Evolutionary conservation across 2,888 invertebrate species (phyloP), one percentile per base, ranked within the genome.

Genomic region (Pollenia labialis): DNA sequence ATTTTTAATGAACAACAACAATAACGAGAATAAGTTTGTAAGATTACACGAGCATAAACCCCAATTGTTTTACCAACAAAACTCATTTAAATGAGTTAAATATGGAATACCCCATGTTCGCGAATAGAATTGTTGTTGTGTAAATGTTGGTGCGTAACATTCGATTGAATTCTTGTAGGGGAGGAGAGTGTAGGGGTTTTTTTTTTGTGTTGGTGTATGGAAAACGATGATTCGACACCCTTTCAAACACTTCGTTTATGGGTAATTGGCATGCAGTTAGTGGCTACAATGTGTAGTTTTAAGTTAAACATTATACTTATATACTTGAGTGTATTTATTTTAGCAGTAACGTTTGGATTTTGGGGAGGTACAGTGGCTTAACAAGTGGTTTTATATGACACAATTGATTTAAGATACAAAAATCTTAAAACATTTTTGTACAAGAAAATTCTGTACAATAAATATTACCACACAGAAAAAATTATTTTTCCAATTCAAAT

Each of bases 201-300:
- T 66, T 54, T 10, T 18, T 18, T 44, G 46, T 44, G 46, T 12
- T 75, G 72, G 77, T 76, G 69, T 74, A 66, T 71, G 83, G 46
- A 50, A 81, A 72, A 81, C 72, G 77, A 76, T 68, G 87, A 81
- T 87, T 84, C 87, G 87, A 84, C 87, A 87, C 87, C 87, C 84
- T 87, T 87, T 87, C 84, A 87, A 81, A 87, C 87, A 87, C 87
- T 87, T 87, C 87, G 87, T 87, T 87, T 87, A 84, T 87, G 84
- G 84, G 77, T 81, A 84, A 84, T 87, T 87, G 87, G 72, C 87
- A 87, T 87, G 87, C 77, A 84, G 84, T 87, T 81, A 84, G 77
- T 84, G 83, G 80, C 58, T 50, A 50, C 23, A 77, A 46, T 69
- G 44, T 66, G 69, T 75, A 75, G 74, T 71, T 46, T 75, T 23